phyloP scores from a whole-genome alignment of 2,113 vertebrate genomes.

The Cranoglanis bouderius region DNA sequence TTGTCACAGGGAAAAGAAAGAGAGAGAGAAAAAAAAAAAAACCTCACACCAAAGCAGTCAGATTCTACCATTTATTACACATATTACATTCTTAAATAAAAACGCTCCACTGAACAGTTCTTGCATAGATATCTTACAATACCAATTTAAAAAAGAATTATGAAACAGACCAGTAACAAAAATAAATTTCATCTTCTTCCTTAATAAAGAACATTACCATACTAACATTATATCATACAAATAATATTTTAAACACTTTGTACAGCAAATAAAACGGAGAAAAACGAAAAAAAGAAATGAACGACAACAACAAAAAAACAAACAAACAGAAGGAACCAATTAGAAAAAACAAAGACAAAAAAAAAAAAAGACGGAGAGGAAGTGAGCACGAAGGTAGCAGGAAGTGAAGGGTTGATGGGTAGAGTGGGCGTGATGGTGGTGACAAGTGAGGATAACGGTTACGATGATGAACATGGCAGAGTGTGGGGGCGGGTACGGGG shows the following conservation, averaged over 20 bases:
- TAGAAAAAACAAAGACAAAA: constrained; percentile 76
- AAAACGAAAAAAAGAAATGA: constrained; percentile 83
- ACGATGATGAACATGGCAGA: constrained; percentile 43
- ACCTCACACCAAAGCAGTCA: constrained; percentile 60
- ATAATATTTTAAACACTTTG: constrained; percentile 99
- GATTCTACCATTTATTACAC: constrained; percentile 99
- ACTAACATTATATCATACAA: constrained; percentile 99
- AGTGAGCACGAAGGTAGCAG: constrained; percentile 79
- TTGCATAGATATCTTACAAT: constrained; percentile 99
- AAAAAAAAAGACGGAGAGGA: constrained; percentile 78
- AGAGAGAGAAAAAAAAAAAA: neutral
- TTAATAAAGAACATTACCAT: constrained; percentile 99
- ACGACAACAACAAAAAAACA: constrained; percentile 79
- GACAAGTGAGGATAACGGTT: constrained; percentile 51
- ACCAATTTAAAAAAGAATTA: constrained; percentile 99
- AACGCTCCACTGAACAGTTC: constrained; percentile 99
- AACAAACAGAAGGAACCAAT: constrained; percentile 75
- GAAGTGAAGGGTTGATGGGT: constrained; percentile 66
- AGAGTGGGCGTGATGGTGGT: constrained; percentile 16
- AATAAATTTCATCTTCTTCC: constrained; percentile 99
- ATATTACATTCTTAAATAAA: constrained; percentile 99
- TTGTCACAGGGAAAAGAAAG: neutral
- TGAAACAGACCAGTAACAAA: constrained; percentile 99
- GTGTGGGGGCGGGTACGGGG: neutral
- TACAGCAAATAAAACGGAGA: constrained; percentile 87